Evolutionary conservation across 2,888 invertebrate species (phyloP).

Genomic region (Drosophila lutescens): DNA sequence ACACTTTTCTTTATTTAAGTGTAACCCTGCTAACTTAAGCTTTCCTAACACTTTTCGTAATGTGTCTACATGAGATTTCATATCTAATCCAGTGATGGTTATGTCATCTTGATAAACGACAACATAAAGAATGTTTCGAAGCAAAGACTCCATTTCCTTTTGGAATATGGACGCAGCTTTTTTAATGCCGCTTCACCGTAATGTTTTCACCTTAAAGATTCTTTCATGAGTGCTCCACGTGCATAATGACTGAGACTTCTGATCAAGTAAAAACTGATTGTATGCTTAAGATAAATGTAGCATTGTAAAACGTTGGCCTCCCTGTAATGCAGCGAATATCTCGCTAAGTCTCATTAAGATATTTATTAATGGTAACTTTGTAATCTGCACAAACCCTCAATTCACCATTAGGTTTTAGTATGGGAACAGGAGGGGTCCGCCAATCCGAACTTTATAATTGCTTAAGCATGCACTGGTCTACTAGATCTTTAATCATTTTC

Average conservation of each 20-base stretch:
- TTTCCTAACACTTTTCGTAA: background rate
- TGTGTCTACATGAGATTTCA: background rate
- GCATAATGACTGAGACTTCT: too few species aligned
- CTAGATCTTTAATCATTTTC: background rate
- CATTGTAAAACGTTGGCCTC: background rate
- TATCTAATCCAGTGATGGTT: background rate
- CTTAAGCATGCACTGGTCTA: slow-evolving; percentile 1
- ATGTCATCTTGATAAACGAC: background rate
- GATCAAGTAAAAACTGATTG: background rate
- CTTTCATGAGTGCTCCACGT: background rate
- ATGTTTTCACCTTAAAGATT: background rate
- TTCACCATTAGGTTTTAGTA: slow-evolving; percentile 1
- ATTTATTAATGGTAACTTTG: background rate
- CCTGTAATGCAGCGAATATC: background rate
- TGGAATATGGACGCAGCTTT: background rate
- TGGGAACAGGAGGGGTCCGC: background rate
- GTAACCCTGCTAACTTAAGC: background rate
- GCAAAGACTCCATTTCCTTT: background rate
- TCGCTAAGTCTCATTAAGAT: background rate
- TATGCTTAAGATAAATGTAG: background rate
- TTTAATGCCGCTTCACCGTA: background rate
- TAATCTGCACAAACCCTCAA: background rate
- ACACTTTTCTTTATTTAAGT: too few species aligned
- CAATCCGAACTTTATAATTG: slow-evolving; percentile 1
- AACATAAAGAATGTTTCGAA: background rate